Percentiles rank a stretch among this genome's conserved stretches.
These are phyloP conservation scores for Amiota mariae DNA, from an alignment of 2,888 invertebrate genomes.

Conservation along the genomic window DNA sequence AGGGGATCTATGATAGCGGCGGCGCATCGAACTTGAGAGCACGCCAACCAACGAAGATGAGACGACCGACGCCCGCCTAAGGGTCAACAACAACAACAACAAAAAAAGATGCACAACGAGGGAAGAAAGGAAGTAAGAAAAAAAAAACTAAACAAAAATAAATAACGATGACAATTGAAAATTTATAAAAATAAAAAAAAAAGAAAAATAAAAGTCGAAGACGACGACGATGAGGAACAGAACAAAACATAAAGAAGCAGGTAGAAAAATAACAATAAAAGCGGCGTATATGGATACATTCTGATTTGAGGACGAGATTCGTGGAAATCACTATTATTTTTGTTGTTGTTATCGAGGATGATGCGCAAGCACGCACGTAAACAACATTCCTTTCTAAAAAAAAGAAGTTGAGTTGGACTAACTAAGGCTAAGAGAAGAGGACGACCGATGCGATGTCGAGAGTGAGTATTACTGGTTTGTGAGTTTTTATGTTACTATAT, in stretches of 20 bases:
- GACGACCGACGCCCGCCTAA: background rate
- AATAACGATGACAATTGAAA: background rate
- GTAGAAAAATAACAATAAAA: background rate
- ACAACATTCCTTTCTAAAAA: conserved; percentile 58
- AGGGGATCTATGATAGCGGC: too few relatives aligned
- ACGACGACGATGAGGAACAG: background rate
- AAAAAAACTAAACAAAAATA: background rate
- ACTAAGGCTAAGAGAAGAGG: too few relatives aligned
- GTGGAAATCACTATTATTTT: conserved; percentile 32
- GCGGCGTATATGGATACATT: background rate
- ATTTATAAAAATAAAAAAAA: conserved; percentile 48
- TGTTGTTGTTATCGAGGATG: conserved; percentile 44
- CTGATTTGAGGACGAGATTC: conserved; percentile 31
- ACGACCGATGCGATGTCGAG: conserved; percentile 21
- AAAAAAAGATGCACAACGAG: conserved; percentile 39
- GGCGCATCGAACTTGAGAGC: too few relatives aligned
- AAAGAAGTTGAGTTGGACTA: too few relatives aligned
- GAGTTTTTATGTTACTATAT: too few relatives aligned
- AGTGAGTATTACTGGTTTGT: conserved; percentile 23
- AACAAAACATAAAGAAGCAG: background rate
- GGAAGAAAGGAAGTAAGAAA: background rate
- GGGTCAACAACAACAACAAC: conserved; percentile 41
- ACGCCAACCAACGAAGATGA: too few relatives aligned
- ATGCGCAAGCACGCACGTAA: conserved; percentile 65
- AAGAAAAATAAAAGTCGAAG: conserved; percentile 1